A percentile compares a stretch with the other conserved stretches of the same genome.
These are phyloP conservation scores for Microplitis demolitor DNA, from an alignment of 1,140 invertebrate species.

Conservation along the genomic window DNA sequence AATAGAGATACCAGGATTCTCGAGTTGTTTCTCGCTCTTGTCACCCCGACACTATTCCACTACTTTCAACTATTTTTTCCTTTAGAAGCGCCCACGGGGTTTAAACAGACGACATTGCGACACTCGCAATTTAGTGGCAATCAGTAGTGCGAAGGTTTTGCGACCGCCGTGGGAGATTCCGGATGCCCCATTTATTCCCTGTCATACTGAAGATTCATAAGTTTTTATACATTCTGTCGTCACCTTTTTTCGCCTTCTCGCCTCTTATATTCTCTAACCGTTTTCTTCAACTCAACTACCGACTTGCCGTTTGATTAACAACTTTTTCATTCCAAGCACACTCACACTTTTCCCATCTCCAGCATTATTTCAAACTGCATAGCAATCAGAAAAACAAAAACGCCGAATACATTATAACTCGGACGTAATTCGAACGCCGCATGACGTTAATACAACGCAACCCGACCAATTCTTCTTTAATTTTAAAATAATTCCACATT, in stretches of 20 bases:
- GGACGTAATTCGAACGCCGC: too few species aligned
- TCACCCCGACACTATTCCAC: background rate
- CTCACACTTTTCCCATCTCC: too few species aligned
- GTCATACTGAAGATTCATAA: slow-evolving; percentile 50
- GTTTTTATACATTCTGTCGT: slow-evolving; percentile 27
- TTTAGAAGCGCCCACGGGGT: slow-evolving; percentile 31
- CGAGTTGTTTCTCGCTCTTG: slow-evolving; percentile 4
- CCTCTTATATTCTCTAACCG: background rate
- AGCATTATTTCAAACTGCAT: too few species aligned
- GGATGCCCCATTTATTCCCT: slow-evolving; percentile 46
- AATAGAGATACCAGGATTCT: slow-evolving; percentile 27
- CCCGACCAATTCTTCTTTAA: too few species aligned
- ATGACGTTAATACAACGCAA: too few species aligned
- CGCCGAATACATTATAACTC: too few species aligned
- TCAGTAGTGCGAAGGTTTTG: slow-evolving; percentile 50
- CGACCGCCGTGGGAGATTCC: slow-evolving; percentile 41
- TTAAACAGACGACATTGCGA: slow-evolving; percentile 41
- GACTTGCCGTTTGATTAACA: background rate
- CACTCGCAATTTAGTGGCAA: slow-evolving; percentile 52
- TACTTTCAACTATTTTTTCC: slow-evolving; percentile 5
- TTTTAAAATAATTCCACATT: too few species aligned
- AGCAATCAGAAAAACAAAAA: too few species aligned
- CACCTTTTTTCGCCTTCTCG: background rate
- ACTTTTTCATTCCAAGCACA: background rate
- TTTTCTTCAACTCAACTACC: background rate